A percentile compares a stretch with the other conserved stretches of the same genome.
phyloP scores from a whole-genome alignment of 2,113 vertebrate species.

The Todiramphus saurophagus region DNA sequence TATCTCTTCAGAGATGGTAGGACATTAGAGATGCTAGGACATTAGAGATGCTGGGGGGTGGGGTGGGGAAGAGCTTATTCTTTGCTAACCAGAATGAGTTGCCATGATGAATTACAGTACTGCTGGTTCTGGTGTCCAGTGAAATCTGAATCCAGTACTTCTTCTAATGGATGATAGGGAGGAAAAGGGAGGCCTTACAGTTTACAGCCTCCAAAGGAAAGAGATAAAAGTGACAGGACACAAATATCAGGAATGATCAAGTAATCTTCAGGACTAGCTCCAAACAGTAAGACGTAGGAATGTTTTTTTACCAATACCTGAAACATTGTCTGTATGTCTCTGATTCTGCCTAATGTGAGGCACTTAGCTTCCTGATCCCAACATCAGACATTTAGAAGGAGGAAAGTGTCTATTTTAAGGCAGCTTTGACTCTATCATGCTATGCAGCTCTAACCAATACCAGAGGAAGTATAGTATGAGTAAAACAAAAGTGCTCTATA shows the following conservation, averaged over 20 bases:
- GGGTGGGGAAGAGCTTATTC: rapidly evolving
- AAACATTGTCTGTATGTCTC: neutral
- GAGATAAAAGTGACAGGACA: neutral
- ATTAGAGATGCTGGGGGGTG: neutral
- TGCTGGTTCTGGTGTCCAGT: neutral
- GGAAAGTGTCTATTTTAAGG: neutral
- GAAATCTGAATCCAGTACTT: neutral
- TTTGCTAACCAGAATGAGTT: rapidly evolving
- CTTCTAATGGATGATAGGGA: rapidly evolving
- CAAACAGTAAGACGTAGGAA: neutral
- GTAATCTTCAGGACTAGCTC: neutral
- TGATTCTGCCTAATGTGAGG: neutral
- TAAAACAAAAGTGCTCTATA: rapidly evolving
- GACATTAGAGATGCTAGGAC: neutral
- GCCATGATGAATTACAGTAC: neutral
- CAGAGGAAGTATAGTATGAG: neutral
- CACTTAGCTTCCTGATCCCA: neutral
- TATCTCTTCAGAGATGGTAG: neutral
- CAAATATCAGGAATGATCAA: neutral
- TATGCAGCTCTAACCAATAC: neutral
- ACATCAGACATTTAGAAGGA: neutral
- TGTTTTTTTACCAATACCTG: neutral
- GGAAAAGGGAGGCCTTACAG: rapidly evolving
- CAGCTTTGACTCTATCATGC: neutral
- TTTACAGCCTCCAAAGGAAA: rapidly evolving